Percentiles rank a stretch among this genome's conserved stretches.
phyloP scores from a whole-genome alignment of 1,140 invertebrate genomes.

The Drosophila azteca region DNA sequence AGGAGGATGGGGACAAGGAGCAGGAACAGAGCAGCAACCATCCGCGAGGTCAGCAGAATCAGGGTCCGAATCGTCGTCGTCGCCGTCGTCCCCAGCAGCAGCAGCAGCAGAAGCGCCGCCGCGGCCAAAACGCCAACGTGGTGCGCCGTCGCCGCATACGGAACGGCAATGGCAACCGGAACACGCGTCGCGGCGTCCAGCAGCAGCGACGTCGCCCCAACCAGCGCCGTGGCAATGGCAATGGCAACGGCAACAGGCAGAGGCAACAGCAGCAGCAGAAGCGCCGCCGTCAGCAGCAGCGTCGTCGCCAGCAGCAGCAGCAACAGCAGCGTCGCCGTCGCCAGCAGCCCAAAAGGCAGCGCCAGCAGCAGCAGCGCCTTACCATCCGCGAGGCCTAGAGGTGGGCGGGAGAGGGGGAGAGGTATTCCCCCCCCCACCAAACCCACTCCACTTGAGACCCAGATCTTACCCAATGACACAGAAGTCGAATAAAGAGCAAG shows the following conservation, averaged over 20 bases:
- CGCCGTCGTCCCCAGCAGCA: conserved; percentile 42
- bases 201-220: conserved; percentile 44
- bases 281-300: conserved; percentile 47
- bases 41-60: conserved; percentile 39
- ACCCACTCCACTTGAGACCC: neutral
- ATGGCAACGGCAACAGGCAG: conserved; percentile 33
- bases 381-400: conserved; percentile 31
- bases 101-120: conserved; percentile 24
- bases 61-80: conserved; percentile 26
- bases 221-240: conserved; percentile 43
- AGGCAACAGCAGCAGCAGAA: conserved; percentile 49
- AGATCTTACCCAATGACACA: neutral
- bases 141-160: conserved; percentile 4
- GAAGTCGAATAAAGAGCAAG: conserved; percentile 7
- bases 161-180: conserved; percentile 14
- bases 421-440: too few relatives aligned
- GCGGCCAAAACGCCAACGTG: conserved; percentile 13
- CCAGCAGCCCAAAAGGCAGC: conserved; percentile 31
- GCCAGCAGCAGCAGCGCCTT: conserved; percentile 26
- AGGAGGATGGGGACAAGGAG: neutral
- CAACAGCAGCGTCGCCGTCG: conserved; percentile 1
- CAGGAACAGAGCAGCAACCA: conserved; percentile 15
- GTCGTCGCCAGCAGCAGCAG: conserved; percentile 39
- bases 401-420: neutral
- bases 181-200: conserved; percentile 38